These are phyloP conservation scores for Eumeta japonica DNA, from an alignment of 1,140 invertebrate species.

Conservation along the genomic window DNA sequence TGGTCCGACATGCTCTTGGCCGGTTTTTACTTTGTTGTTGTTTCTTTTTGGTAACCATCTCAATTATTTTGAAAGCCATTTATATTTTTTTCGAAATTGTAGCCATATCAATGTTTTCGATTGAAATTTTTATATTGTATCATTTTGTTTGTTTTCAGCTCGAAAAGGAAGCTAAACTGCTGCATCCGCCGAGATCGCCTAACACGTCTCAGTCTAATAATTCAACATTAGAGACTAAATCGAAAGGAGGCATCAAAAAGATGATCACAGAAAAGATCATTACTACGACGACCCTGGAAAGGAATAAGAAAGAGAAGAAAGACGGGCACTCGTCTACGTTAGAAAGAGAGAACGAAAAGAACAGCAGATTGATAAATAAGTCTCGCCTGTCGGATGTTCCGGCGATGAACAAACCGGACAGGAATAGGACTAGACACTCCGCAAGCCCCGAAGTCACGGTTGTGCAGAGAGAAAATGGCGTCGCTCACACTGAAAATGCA, in stretches of 20 bases:
- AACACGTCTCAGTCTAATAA: conserved; percentile 45
- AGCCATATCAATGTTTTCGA: neutral
- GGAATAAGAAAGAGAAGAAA: conserved; percentile 58
- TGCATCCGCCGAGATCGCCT: conserved; percentile 44
- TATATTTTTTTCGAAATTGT: neutral
- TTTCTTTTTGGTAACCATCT: neutral
- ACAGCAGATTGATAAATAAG: conserved; percentile 45
- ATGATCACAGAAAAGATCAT: conserved; percentile 52
- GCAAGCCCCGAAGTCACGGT: conserved; percentile 45
- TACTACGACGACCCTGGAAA: conserved; percentile 40
- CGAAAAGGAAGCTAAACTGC: conserved; percentile 47
- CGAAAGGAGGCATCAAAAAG: conserved; percentile 47
- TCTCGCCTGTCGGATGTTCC: conserved; percentile 34
- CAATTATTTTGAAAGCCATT: neutral
- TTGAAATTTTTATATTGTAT: neutral
- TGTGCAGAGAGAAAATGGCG: conserved; percentile 49
- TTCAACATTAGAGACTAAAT: conserved; percentile 50
- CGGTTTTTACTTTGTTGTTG: neutral
- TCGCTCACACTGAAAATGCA: conserved; percentile 40
- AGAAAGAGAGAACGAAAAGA: conserved; percentile 56
- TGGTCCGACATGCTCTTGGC: no score
- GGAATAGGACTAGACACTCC: conserved; percentile 40
- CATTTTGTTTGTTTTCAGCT: conserved; percentile 39
- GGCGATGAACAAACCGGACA: conserved; percentile 37
- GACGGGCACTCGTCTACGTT: conserved; percentile 49